These are phyloP conservation scores for Megaceryle alcyon DNA, from an alignment of 2,797 vertebrate genomes.

Conservation along the genomic window DNA sequence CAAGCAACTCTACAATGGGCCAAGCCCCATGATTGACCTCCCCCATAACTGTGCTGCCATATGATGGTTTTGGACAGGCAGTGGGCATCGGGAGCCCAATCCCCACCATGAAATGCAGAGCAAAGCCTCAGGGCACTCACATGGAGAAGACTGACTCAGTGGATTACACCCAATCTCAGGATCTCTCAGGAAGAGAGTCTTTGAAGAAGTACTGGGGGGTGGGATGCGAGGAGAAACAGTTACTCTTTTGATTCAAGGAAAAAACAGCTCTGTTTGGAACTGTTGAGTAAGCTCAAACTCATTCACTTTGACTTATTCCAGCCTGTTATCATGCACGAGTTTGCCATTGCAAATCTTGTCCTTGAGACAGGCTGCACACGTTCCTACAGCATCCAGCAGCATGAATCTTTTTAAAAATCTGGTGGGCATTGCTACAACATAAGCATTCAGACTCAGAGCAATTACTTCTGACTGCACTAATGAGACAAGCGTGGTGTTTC, in stretches of 20 bases:
- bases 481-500: slow-evolving; percentile 28
- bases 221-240: neutral
- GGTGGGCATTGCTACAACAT: neutral
- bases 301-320: neutral
- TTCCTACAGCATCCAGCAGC: neutral
- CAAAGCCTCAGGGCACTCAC: neutral
- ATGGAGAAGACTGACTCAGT: accelerated
- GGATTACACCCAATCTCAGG: neutral
- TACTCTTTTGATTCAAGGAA: neutral
- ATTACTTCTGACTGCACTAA: slow-evolving; percentile 42
- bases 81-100: accelerated
- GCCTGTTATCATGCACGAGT: neutral
- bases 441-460: slow-evolving; percentile 1
- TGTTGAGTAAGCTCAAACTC: neutral
- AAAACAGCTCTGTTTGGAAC: neutral
- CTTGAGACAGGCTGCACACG: neutral
- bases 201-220: neutral
- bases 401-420: neutral
- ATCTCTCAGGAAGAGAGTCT: neutral
- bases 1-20: accelerated
- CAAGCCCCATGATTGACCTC: accelerated
- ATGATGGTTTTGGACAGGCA: accelerated
- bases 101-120: neutral
- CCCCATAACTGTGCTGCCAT: accelerated
- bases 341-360: neutral